phyloP scores from a whole-genome alignment of 2,113 vertebrate genomes.

The Dinomys branickii region DNA sequence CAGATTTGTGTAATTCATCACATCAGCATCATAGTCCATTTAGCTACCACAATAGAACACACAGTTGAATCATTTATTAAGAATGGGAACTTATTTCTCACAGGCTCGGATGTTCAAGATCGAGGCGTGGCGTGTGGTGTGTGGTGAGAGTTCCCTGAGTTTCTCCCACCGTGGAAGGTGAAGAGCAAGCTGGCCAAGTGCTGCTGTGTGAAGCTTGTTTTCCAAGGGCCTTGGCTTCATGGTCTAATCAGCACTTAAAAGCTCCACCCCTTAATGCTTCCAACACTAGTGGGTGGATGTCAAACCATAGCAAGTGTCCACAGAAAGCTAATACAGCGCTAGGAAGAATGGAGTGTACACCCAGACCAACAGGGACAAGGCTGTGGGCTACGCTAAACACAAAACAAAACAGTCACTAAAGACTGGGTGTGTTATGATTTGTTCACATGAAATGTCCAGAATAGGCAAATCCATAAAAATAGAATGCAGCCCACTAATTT shows the following conservation, averaged over 20 bases:
- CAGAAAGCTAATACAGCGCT: not conserved
- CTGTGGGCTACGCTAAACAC: not conserved
- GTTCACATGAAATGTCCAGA: not conserved
- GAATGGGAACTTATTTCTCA: not conserved
- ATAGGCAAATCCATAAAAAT: not conserved
- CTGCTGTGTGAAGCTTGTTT: not conserved
- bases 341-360: not conserved
- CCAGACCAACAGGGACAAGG: not conserved
- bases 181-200: not conserved
- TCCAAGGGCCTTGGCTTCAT: not conserved
- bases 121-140: not conserved
- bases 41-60: not conserved
- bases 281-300: too few species aligned
- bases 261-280: not conserved
- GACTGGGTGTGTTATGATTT: not conserved
- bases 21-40: not conserved
- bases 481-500: not conserved
- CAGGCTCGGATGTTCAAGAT: not conserved
- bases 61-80: not conserved
- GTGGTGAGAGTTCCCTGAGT: not conserved
- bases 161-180: not conserved
- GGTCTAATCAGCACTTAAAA: not conserved
- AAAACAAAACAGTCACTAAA: not conserved
- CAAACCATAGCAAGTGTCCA: not conserved
- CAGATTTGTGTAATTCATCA: not conserved